These are phyloP conservation scores for Bellardia bayeri DNA, from an alignment of 2,888 invertebrate species.

Conservation along the genomic window DNA sequence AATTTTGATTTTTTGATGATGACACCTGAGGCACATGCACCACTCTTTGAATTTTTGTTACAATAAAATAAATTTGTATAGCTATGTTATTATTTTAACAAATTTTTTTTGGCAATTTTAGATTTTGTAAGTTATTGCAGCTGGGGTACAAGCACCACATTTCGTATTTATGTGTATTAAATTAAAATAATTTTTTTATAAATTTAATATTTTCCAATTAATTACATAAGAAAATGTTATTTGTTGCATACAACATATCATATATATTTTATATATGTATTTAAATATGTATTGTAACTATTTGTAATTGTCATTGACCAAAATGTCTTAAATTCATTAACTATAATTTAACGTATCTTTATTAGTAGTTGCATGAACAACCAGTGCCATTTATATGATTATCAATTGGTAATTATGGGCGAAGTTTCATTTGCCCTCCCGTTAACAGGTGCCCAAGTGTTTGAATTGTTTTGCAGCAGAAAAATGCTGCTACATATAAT, in stretches of 20 bases:
- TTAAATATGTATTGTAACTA: no score
- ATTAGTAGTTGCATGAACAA: neutral
- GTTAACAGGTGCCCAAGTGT: constrained; percentile 51
- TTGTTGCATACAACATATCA: constrained; percentile 33
- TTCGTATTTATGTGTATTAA: no score
- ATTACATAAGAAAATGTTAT: neutral
- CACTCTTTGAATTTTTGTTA: no score
- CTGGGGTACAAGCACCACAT: no score
- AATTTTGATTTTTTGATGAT: no score
- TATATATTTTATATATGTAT: neutral
- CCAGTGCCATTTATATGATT: constrained; percentile 33
- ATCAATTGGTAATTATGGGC: constrained; percentile 30
- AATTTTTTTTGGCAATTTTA: no score
- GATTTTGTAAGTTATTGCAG: no score
- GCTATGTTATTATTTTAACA: no score
- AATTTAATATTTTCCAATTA: neutral
- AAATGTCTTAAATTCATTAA: neutral
- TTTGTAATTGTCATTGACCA: constrained; percentile 19
- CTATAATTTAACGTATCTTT: neutral
- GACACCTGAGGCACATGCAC: no score
- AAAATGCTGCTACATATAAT: constrained; percentile 1
- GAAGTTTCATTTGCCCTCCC: constrained; percentile 48
- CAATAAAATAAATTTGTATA: no score
- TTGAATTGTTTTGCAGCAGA: neutral
- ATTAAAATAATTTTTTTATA: no score